Evolutionary conservation across 2,797 vertebrate genomes (phyloP).

Genomic region (Tapirus indicus): DNA sequence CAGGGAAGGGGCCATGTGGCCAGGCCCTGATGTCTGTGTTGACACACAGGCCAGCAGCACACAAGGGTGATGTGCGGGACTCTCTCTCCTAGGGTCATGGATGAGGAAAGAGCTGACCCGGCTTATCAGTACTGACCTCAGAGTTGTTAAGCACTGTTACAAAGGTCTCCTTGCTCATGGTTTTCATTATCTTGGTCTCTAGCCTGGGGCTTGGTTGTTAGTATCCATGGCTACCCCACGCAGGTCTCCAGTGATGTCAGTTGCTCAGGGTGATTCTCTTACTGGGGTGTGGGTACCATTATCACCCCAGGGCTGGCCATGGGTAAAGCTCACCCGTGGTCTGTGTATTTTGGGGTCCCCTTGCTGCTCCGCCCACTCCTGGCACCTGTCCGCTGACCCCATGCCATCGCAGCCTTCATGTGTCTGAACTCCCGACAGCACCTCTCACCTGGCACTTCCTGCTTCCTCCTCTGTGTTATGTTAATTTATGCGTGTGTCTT

Average conservation of each 20-base stretch:
- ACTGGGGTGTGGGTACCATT: neutral
- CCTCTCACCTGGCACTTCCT: neutral
- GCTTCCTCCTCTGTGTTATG: neutral
- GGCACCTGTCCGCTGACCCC: neutral
- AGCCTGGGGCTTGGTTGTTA: neutral
- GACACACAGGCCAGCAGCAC: neutral
- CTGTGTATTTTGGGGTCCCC: neutral
- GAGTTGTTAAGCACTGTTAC: neutral
- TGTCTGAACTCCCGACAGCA: neutral
- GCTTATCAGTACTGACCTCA: neutral
- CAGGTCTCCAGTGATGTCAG: neutral
- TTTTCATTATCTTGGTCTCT: neutral
- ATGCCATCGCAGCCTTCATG: neutral
- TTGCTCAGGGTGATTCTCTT: neutral
- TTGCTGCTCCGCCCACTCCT: neutral
- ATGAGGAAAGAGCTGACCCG: neutral
- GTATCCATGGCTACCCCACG: neutral
- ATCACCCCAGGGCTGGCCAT: neutral
- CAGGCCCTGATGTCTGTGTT: neutral
- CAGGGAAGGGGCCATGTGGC: neutral
- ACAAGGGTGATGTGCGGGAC: fast-evolving
- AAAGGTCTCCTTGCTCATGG: neutral
- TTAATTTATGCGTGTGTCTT: neutral
- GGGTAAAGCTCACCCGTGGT: neutral
- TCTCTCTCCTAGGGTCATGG: neutral